A percentile compares a stretch with the other conserved stretches of the same genome.
Evolutionary conservation across 2,113 vertebrate genomes (phyloP).

Genomic region (Tachysurus vachellii): DNA sequence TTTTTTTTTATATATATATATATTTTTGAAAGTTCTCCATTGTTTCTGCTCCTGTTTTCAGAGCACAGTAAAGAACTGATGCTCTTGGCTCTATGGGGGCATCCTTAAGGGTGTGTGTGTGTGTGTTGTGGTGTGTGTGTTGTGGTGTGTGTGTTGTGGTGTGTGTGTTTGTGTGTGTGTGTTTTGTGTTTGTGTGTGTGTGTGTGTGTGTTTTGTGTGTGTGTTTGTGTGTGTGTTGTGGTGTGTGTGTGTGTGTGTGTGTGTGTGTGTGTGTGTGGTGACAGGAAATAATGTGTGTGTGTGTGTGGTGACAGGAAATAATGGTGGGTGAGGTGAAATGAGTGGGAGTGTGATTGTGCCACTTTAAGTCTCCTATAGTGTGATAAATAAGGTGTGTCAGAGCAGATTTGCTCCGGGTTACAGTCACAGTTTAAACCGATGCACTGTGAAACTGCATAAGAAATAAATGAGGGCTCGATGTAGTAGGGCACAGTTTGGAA

Average conservation of each 20-base stretch:
- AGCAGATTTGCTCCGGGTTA: background rate
- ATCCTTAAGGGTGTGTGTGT: slow-evolving; percentile 3
- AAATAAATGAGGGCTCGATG: background rate
- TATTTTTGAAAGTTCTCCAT: background rate
- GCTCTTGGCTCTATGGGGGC: slow-evolving; percentile 19
- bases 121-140: no score
- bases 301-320: background rate
- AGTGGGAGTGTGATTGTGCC: background rate
- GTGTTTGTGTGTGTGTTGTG: background rate
- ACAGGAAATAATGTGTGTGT: slow-evolving; percentile 23
- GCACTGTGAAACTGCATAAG: background rate
- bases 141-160: no score
- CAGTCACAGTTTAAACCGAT: background rate
- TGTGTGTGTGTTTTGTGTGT: no score
- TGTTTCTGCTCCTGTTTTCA: background rate
- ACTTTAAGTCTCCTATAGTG: background rate
- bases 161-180: no score
- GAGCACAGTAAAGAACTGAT: background rate
- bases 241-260: background rate
- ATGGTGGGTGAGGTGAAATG: slow-evolving; percentile 14
- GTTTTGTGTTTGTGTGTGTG: no score
- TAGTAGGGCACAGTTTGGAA: background rate
- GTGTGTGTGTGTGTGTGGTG: background rate
- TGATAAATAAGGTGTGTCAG: background rate
- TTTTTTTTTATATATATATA: no score